phyloP scores from a whole-genome alignment of 1,140 invertebrate species.

The Myzus persicae region DNA sequence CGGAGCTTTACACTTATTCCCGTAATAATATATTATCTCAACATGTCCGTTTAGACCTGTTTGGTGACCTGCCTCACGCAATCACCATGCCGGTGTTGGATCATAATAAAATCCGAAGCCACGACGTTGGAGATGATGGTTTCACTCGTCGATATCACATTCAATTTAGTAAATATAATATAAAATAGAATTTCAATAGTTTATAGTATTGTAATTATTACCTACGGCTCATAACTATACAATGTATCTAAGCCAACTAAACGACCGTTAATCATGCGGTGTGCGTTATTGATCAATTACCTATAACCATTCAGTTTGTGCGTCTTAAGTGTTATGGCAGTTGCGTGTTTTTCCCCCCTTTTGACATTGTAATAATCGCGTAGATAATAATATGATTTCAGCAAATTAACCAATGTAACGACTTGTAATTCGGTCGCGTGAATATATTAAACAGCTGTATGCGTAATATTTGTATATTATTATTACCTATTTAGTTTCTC shows the following conservation, averaged over 20 bases:
- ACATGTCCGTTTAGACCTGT: too few relatives aligned
- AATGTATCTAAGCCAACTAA: neutral
- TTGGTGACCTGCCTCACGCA: too few relatives aligned
- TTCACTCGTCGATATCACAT: neutral
- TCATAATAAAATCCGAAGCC: neutral
- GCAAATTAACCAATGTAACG: neutral
- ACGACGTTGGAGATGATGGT: neutral
- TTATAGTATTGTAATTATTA: neutral
- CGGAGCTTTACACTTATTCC: too few relatives aligned
- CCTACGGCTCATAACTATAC: too few relatives aligned
- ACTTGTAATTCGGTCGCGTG: neutral
- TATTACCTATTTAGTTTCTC: neutral
- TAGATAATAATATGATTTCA: neutral
- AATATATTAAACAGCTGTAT: neutral
- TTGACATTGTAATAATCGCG: neutral
- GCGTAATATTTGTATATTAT: neutral
- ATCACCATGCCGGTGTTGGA: neutral
- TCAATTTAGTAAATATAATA: neutral
- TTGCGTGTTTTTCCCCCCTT: neutral
- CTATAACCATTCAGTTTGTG: neutral
- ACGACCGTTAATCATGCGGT: neutral
- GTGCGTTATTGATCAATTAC: neutral
- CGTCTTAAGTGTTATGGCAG: neutral
- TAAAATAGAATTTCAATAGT: neutral
- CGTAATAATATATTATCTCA: too few relatives aligned